Evolutionary conservation across 1,140 invertebrate species (phyloP), one percentile per base, ranked within the genome.

Genomic region (Lucilia cuprina): DNA sequence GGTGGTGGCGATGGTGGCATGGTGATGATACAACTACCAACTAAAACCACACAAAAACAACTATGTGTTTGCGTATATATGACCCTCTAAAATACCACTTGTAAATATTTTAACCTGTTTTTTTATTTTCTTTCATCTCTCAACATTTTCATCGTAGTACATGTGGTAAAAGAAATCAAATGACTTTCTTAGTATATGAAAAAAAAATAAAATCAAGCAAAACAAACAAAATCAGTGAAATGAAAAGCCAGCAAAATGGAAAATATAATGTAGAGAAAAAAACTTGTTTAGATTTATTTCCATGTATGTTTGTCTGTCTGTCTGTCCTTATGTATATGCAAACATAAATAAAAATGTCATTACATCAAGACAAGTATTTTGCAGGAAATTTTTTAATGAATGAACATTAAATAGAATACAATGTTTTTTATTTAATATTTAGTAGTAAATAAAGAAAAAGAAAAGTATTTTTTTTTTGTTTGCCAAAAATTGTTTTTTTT

Each of bases 151-250:
- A n/a, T 60, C 14, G 7, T 41, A 41, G 13, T 60, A n/a, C n/a
- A 1, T 60, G 55, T 60, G n/a, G 65, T 25, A 25, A 70, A 70
- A 70, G 65, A 19, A 70, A 70, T 70, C 65, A 70, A 70, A 70
- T 21, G 65, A 70, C 65, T 70, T 70, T 70, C 65, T 70, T 70
- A 70, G 65, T 70, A 70, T 8, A n/a, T 21, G n/a, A n/a, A 9
- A 65, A 65, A 65, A 25, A 21, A n/a, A 9, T 19, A 65, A 65
- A 25, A 21, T 19, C n/a, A 60, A 60, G 19, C 10, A 70, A 70
- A 70, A 70, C 65, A 70, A 70, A 70, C 65, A 70, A 70, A 70
- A 70, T 70, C 65, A 70, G 65, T 70, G 65, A 70, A 70, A 70
- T 70, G 65, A 70, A 70, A 70, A 70, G 65, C 65, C 65, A 70